A percentile compares a stretch with the other conserved stretches of the same genome.
Evolutionary conservation across 92 coral and sea anemone genomes (phyloP).

Genomic region (Desmophyllum pertusum): DNA sequence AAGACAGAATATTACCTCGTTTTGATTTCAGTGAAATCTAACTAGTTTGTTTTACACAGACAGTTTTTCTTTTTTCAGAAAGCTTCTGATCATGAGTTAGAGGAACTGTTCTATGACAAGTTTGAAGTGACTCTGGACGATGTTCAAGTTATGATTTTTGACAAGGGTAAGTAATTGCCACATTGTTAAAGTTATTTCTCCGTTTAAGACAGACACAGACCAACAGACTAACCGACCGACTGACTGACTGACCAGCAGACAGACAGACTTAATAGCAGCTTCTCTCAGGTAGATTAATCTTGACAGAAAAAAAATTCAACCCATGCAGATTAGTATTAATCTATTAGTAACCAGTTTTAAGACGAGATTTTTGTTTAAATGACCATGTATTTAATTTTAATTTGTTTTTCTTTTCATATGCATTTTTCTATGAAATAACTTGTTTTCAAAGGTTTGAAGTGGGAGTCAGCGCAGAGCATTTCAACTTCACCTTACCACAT

Average conservation of each 20-base stretch:
- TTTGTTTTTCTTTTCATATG: too few relatives aligned
- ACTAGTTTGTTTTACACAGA: not conserved
- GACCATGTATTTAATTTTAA: too few relatives aligned
- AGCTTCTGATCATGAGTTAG: conserved; percentile 79
- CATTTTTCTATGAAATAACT: not conserved
- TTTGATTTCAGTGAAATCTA: not conserved
- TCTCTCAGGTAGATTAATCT: too few relatives aligned
- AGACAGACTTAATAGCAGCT: too few relatives aligned
- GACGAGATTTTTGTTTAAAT: too few relatives aligned
- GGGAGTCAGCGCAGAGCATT: conserved; percentile 14
- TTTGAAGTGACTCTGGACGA: conserved; percentile 81
- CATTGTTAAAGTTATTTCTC: not conserved
- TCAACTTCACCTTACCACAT: conserved; percentile 75
- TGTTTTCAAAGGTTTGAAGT: conserved; percentile 24
- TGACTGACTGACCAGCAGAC: too few relatives aligned
- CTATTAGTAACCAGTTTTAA: not conserved
- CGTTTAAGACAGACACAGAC: too few relatives aligned
- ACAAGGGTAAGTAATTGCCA: conserved; percentile 59
- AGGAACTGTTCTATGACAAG: conserved; percentile 92
- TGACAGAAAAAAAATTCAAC: not conserved
- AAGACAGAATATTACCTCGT: too few relatives aligned
- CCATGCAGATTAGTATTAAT: not conserved
- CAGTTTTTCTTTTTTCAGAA: conserved; percentile 48
- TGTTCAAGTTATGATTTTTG: conserved; percentile 85
- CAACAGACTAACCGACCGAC: too few relatives aligned